phyloP scores from a whole-genome alignment of 1,140 invertebrate genomes.

The Paralvinella palmiformis region DNA sequence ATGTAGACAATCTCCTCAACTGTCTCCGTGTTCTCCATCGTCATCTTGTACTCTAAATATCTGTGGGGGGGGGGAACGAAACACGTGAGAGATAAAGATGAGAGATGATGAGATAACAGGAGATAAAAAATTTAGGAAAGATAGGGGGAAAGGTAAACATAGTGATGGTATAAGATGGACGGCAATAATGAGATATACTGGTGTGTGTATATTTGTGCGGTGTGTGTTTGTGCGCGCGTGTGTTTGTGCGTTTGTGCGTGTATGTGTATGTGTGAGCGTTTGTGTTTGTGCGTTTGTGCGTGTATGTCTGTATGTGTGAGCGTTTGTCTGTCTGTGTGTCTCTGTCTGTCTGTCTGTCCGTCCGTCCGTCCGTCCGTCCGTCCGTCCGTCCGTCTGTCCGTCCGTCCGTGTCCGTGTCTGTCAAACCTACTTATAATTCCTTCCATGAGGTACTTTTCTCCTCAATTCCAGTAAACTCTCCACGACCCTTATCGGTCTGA shows the following conservation, averaged over 20 bases:
- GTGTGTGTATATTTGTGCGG: neutral
- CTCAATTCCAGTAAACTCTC: neutral
- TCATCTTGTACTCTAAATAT: conserved; percentile 20
- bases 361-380: neutral
- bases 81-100: neutral
- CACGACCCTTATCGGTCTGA: neutral
- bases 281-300: conserved; percentile 7
- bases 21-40: conserved; percentile 15
- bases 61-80: neutral
- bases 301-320: conserved; percentile 9
- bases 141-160: neutral
- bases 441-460: neutral
- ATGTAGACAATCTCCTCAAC: conserved; percentile 8
- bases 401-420: neutral
- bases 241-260: conserved; percentile 17
- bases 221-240: conserved; percentile 20
- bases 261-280: conserved; percentile 15
- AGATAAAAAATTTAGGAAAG: neutral
- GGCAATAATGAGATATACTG: neutral
- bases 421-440: neutral
- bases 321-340: neutral
- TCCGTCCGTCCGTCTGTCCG: neutral
- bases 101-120: neutral
- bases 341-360: neutral
- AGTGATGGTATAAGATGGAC: conserved; percentile 2